Percentiles rank a stretch among this genome's conserved stretches.
Evolutionary conservation across 92 coral and sea anemone genomes (phyloP).

Genomic region (Parazoanthus swiftii): DNA sequence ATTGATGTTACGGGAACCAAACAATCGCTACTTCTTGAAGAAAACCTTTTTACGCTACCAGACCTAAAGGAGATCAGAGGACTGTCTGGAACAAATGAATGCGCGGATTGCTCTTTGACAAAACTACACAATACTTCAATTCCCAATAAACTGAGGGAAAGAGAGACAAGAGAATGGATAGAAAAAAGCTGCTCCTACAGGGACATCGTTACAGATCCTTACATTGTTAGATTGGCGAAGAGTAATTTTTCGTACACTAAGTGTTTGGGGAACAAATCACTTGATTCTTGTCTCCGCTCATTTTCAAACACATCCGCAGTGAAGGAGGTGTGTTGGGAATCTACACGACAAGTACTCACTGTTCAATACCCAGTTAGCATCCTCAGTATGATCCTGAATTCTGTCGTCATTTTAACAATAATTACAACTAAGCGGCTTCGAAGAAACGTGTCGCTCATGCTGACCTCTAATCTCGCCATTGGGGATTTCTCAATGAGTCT

Average conservation of each 20-base stretch:
- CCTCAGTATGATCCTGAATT: background rate
- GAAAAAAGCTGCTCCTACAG: constrained; percentile 8
- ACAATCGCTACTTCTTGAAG: background rate
- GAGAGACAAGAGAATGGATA: background rate
- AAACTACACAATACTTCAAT: background rate
- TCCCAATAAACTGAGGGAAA: background rate
- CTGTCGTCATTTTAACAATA: background rate
- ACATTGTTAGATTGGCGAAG: background rate
- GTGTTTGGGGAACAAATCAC: background rate
- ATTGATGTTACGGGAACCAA: background rate
- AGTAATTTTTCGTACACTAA: background rate
- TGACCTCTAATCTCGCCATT: constrained; percentile 15
- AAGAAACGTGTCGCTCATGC: background rate
- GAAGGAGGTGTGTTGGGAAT: constrained; percentile 8
- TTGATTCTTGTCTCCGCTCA: background rate
- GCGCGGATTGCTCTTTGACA: background rate
- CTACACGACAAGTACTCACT: background rate
- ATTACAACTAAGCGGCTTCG: background rate
- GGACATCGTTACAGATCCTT: background rate
- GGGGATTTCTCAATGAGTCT: constrained; percentile 24
- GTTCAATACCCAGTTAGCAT: constrained; percentile 15
- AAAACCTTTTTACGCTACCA: constrained; percentile 3
- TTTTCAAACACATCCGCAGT: background rate
- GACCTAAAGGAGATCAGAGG: constrained; percentile 2
- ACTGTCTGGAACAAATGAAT: background rate